Evolutionary conservation across 2,888 invertebrate genomes (phyloP).

Genomic region (Rosalia funebris): DNA sequence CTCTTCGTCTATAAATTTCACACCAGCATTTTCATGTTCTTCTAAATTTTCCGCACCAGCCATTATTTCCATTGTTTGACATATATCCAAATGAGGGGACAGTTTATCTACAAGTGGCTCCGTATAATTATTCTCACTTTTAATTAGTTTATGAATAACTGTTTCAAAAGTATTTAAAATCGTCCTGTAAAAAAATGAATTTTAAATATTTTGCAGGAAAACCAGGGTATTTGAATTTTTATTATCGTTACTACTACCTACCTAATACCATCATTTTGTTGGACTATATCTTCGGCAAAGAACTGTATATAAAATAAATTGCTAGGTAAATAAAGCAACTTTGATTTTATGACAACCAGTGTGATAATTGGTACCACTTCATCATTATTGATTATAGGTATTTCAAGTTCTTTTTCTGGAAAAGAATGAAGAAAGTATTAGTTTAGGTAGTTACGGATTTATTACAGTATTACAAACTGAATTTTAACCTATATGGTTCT

Average conservation of each 20-base stretch:
- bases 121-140: constrained; percentile 13
- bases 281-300: constrained; percentile 56
- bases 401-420: constrained; percentile 53
- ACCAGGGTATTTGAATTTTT: neutral
- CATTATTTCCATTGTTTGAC: constrained; percentile 38
- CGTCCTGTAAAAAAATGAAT: constrained; percentile 42
- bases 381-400: constrained; percentile 57
- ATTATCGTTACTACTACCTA: constrained; percentile 21
- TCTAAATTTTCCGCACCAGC: constrained; percentile 28
- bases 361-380: constrained; percentile 62
- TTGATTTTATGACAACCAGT: constrained; percentile 63
- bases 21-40: constrained; percentile 3
- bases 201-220: neutral
- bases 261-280: constrained; percentile 45
- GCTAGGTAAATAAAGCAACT: constrained; percentile 61
- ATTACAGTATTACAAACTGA: neutral
- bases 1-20: constrained; percentile 37
- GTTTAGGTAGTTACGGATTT: no score
- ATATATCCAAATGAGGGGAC: constrained; percentile 30
- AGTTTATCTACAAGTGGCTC: constrained; percentile 18
- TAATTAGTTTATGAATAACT: no score
- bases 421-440: constrained; percentile 23
- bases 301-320: constrained; percentile 63
- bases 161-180: constrained; percentile 51
- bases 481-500: no score